These are phyloP conservation scores for Argyrosomus japonicus DNA, from an alignment of 2,113 vertebrate species.

Conservation along the genomic window DNA sequence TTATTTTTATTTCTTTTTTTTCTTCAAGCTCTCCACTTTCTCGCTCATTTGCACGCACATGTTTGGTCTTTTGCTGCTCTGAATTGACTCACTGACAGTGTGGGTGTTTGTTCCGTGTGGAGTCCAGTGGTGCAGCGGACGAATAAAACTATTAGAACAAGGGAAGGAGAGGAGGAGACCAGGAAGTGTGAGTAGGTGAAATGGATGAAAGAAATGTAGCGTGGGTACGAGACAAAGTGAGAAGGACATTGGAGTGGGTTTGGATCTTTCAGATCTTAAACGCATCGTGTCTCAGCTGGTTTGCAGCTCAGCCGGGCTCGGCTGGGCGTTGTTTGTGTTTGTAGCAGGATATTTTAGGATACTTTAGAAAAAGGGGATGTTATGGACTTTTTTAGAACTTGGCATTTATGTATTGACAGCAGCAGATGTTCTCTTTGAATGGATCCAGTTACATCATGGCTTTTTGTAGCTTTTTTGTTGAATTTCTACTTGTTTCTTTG, in stretches of 20 bases:
- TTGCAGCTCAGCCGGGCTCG: background rate
- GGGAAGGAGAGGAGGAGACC: background rate
- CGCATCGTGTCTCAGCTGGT: background rate
- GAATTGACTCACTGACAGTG: constrained; percentile 57
- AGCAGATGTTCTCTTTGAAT: constrained; percentile 3
- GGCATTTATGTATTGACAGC: background rate
- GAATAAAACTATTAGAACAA: constrained; percentile 20
- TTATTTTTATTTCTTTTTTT: background rate
- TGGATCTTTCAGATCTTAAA: constrained; percentile 1
- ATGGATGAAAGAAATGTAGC: background rate
- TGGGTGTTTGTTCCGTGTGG: constrained; percentile 58
- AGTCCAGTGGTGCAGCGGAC: constrained; percentile 20
- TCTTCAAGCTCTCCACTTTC: background rate
- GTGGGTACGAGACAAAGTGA: constrained; percentile 10
- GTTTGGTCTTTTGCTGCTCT: constrained; percentile 29
- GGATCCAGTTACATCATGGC: background rate
- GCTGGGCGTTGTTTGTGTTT: background rate
- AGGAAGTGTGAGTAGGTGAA: constrained; percentile 8
- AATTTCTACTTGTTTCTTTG: background rate
- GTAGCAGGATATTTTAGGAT: background rate
- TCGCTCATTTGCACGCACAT: constrained; percentile 51
- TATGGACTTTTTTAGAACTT: background rate
- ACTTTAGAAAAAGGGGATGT: background rate
- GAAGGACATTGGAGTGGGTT: background rate
- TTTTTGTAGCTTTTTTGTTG: background rate